Base-by-base conservation (phyloP, 2,888 invertebrate species). In the Liposcelis brunnea region DNA sequence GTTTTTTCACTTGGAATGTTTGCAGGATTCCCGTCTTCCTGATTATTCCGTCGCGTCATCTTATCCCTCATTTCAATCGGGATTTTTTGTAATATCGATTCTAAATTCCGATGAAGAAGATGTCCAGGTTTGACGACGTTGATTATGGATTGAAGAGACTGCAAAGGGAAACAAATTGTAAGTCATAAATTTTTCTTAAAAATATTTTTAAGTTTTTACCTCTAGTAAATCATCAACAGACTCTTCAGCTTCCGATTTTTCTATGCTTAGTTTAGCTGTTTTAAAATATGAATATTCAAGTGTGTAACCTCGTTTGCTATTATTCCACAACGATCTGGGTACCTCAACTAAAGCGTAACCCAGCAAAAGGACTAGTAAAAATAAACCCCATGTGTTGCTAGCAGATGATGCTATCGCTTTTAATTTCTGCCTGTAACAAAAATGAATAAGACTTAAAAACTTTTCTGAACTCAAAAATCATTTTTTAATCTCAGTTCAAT, bases 381-480 rank as follows among this genome's bases (percentile, higher is more conserved):
- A 93, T 44, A 99, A 68, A 47, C 98, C 98, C 98, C 98, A 99
- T 0, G 98, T 98, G 61, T 99, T 99, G 58, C 94, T 94, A 2
- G 98, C 97, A 12, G 95, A 91, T 2, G 97, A 91, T 18, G 95
- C 90, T 52, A 99, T 93, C 0, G 93, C 86, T 67, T 95, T 97
- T 31, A 98, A 68, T 62, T 94, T 89, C 47, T 74, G 74, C 54
- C 80, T 80, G 60, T 32, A 60, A 58, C 48, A 50, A 42, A 49
- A 12, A 49, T 40, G 45, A 48, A 44, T 32, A 7, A 40, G n/a
- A 32, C 14, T 37, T 46, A 46, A 21, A n/a, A n/a, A n/a, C n/a
- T n/a, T 34, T 38, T 4, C 43, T 42, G 11, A 21, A 2, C 32
- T 26, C 19, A 11, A 18, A 16, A 33, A 40, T 15, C 21, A 10